Base-by-base conservation (phyloP, 2,888 invertebrate species). In the Drosophila kuntzei region DNA sequence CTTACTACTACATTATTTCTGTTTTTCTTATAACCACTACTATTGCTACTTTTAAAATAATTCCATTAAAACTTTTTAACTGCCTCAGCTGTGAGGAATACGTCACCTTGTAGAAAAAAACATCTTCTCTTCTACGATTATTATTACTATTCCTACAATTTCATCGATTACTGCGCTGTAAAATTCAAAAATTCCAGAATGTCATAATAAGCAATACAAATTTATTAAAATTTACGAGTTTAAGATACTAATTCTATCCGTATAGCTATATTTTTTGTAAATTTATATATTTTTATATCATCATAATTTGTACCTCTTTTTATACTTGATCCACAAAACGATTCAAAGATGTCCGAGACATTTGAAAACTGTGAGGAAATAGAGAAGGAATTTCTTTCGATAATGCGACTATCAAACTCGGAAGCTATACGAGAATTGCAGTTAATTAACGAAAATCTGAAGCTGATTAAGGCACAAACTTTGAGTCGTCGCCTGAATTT, bases 401-500 rank as follows among this genome's bases (percentile, higher is more conserved):
- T 47, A 34, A 2, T 74, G 55, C 5, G 18, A n/a, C 20, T 46
- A 3, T 34, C 55, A 1, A 18, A 57, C 9, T 2, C 9, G 1
- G 43, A 51, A n/a, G 71, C 59, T 0, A 22, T 53, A 1, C 1
- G 4, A 16, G 65, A 71, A 12, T 20, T 73, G 46, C 8, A 39
- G 12, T 0, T 0, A 2, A 64, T 73, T 14, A 18, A 25, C 1
- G 7, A 57, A 0, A 18, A 7, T 6, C 18, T 73, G 6, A 6
- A 14, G 34, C 1, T 29, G 27, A 7, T 64, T 3, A 51, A 60
- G 39, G 14, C 27, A 3, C n/a, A 51, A 2, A 53, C 34, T 0
- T 5, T 14, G 3, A 34, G 2, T 7, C 55, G 43, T 0, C 37
- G 27, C n/a, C n/a, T n/a, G 1, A 36, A 11, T 0, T 27, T 76